phyloP scores from a whole-genome alignment of 1,140 invertebrate species.

The Myzus persicae region DNA sequence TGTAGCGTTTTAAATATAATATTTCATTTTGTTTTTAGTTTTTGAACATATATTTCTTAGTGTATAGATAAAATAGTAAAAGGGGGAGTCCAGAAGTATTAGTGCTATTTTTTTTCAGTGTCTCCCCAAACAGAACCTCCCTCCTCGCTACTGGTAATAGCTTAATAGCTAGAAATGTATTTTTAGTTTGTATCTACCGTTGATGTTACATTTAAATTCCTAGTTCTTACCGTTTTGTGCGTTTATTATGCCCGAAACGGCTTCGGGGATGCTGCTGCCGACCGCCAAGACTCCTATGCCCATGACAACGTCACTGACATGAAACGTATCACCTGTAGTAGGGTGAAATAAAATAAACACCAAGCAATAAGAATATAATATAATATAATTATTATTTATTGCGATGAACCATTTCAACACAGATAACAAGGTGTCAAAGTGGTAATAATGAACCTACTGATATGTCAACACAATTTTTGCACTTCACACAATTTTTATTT shows the following conservation, averaged over 20 bases:
- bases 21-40: too few relatives aligned
- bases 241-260: conserved; percentile 83
- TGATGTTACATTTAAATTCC: background rate
- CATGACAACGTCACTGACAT: conserved; percentile 86
- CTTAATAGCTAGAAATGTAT: too few relatives aligned
- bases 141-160: too few relatives aligned
- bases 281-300: conserved; percentile 86
- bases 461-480: background rate
- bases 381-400: background rate
- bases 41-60: too few relatives aligned
- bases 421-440: background rate
- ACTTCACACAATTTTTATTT: background rate
- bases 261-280: conserved; percentile 88
- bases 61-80: too few relatives aligned
- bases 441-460: too few relatives aligned
- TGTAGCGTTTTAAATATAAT: too few relatives aligned
- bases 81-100: too few relatives aligned
- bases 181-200: too few relatives aligned
- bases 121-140: too few relatives aligned
- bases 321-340: conserved; percentile 71
- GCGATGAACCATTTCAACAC: background rate
- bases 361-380: background rate
- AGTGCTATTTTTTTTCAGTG: too few relatives aligned
- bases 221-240: conserved; percentile 69
- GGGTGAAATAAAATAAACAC: too few relatives aligned